Evolutionary conservation across 2,797 vertebrate species (phyloP).

Genomic region (Malurus splendens): DNA sequence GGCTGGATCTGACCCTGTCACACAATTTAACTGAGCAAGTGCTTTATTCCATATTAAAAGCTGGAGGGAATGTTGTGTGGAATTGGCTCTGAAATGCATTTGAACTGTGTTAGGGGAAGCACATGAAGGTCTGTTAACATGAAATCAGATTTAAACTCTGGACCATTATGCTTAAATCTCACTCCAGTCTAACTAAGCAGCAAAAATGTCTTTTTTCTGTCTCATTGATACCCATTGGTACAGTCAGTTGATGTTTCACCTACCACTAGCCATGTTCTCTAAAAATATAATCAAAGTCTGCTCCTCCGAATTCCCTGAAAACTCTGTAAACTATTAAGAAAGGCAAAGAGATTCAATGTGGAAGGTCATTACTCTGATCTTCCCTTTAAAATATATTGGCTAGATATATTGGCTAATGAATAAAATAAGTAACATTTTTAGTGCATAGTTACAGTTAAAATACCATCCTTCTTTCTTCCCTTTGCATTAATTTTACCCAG

Average conservation of each 20-base stretch:
- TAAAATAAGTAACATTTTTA: slow-evolving; percentile 11
- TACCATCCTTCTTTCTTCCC: not conserved
- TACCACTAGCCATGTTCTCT: not conserved
- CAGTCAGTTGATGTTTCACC: not conserved
- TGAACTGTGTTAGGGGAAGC: not conserved
- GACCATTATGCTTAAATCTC: slow-evolving; percentile 1
- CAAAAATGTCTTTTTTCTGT: not conserved
- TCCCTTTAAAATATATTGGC: not conserved
- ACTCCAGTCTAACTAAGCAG: not conserved
- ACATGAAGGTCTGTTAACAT: slow-evolving; percentile 7
- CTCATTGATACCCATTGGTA: not conserved
- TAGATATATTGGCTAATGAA: not conserved
- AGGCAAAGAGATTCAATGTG: slow-evolving; percentile 10
- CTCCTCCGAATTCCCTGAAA: slow-evolving; percentile 19
- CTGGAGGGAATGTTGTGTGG: not conserved
- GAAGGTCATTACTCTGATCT: slow-evolving; percentile 13
- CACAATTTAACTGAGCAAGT: not conserved
- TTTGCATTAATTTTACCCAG: not conserved
- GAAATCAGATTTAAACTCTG: slow-evolving; percentile 24
- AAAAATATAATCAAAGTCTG: not conserved
- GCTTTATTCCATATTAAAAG: not conserved
- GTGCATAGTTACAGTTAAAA: not conserved
- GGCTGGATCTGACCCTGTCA: not conserved
- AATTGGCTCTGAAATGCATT: slow-evolving; percentile 43
- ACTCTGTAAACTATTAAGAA: not conserved